Conservation (phyloP, 2,888 invertebrate genomes). For the Tineola bisselliella region DNA sequence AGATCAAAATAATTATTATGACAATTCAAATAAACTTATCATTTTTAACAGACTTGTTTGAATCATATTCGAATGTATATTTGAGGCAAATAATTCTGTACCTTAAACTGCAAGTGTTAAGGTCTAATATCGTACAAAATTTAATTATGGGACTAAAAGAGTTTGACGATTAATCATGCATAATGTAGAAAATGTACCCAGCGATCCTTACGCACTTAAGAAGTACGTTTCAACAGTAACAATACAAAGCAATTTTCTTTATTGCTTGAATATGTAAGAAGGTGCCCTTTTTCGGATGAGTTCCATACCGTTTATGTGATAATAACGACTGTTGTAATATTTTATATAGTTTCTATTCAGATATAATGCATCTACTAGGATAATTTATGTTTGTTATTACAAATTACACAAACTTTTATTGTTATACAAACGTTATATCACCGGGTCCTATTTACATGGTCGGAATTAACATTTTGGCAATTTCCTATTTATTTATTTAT, state of each 20-base stretch:
- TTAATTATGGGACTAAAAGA: constrained; percentile 10
- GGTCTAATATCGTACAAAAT: no score
- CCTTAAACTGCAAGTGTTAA: no score
- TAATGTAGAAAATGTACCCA: constrained; percentile 25
- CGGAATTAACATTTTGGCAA: no score
- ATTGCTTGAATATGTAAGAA: constrained; percentile 25
- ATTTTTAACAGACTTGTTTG: neutral
- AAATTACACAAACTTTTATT: no score
- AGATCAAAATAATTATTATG: no score
- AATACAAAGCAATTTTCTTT: constrained; percentile 35
- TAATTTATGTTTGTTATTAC: no score
- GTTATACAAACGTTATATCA: no score
- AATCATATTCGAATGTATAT: neutral
- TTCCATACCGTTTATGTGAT: neutral
- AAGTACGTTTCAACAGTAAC: constrained; percentile 26
- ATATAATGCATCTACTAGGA: no score
- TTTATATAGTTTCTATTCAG: neutral
- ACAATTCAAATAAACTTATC: no score
- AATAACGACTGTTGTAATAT: neutral
- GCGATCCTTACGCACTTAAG: constrained; percentile 13
- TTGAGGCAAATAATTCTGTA: no score
- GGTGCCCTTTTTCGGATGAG: constrained; percentile 11
- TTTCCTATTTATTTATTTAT: no score
- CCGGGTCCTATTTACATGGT: no score
- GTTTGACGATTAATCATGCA: constrained; percentile 34